These are phyloP conservation scores for Priocnemis perturbator DNA, from an alignment of 2,888 invertebrate species.

Conservation along the genomic window DNA sequence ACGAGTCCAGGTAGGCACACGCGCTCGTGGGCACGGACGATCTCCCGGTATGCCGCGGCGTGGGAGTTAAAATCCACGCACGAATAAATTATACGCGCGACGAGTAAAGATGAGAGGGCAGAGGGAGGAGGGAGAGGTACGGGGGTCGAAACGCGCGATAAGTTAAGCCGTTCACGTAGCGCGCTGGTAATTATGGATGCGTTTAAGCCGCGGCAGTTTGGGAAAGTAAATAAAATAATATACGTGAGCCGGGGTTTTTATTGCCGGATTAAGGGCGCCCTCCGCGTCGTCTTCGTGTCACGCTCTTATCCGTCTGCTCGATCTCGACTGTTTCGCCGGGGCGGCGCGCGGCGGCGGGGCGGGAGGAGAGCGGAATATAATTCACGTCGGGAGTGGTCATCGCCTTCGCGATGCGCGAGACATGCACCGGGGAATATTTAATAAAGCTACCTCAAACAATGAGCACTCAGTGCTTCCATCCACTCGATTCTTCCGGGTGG, in stretches of 20 bases:
- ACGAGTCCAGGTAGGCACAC: slow-evolving; percentile 23
- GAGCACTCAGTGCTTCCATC: slow-evolving; percentile 25
- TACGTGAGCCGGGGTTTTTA: slow-evolving; percentile 73
- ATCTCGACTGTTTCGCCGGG: slow-evolving; percentile 50
- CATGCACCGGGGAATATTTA: slow-evolving; percentile 49
- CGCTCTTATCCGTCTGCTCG: slow-evolving; percentile 62
- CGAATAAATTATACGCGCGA: slow-evolving; percentile 69
- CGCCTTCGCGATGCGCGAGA: slow-evolving; percentile 28
- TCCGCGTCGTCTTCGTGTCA: slow-evolving; percentile 62
- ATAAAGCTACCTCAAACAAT: slow-evolving; percentile 38
- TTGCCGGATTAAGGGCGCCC: slow-evolving; percentile 70
- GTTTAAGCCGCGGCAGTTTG: slow-evolving; percentile 73
- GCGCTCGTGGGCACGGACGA: slow-evolving; percentile 52
- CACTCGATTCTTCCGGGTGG: slow-evolving; percentile 23
- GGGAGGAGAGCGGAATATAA: slow-evolving; percentile 31
- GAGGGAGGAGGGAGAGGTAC: not conserved
- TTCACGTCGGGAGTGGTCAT: slow-evolving; percentile 48
- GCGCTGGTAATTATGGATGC: slow-evolving; percentile 73
- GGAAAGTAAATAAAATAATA: slow-evolving; percentile 74
- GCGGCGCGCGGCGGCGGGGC: not conserved
- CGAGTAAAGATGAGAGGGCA: slow-evolving; percentile 12
- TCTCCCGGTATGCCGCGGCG: slow-evolving; percentile 52
- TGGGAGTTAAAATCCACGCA: slow-evolving; percentile 71
- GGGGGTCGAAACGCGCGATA: slow-evolving; percentile 49
- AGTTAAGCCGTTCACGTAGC: slow-evolving; percentile 73